These are phyloP conservation scores for Drosophila peninsularis DNA, from an alignment of 2,888 invertebrate genomes.

Conservation along the genomic window DNA sequence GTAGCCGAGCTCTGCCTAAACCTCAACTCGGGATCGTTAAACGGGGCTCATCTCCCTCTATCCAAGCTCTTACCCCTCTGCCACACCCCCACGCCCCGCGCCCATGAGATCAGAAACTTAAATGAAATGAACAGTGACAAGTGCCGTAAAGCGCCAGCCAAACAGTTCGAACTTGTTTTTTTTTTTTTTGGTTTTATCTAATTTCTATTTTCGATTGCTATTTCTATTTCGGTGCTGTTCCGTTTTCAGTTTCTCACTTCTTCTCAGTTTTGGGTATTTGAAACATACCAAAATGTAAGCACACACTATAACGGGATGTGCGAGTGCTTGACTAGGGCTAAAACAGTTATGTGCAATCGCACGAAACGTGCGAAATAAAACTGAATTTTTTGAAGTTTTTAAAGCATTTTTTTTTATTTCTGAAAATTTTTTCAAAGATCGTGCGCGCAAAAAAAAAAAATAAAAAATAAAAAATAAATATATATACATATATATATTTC, in stretches of 20 bases:
- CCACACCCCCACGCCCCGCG: too few species aligned
- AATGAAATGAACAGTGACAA: conserved; percentile 36
- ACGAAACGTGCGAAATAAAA: conserved; percentile 52
- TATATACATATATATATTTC: background rate
- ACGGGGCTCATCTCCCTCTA: conserved; percentile 38
- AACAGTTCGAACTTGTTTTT: conserved; percentile 30
- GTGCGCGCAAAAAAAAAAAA: conserved; percentile 36
- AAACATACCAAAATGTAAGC: conserved; percentile 20
- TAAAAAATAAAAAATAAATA: conserved; percentile 18
- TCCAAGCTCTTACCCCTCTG: background rate
- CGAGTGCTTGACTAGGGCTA: conserved; percentile 5
- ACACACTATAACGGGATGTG: conserved; percentile 15
- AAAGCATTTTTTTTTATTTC: conserved; percentile 4
- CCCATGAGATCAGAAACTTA: conserved; percentile 8
- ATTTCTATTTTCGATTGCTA: conserved; percentile 44
- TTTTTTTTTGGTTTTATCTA: conserved; percentile 23
- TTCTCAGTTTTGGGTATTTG: conserved; percentile 14
- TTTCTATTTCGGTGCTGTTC: conserved; percentile 50
- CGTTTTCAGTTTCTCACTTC: conserved; percentile 24
- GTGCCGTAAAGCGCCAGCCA: conserved; percentile 27
- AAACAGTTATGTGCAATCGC: conserved; percentile 53
- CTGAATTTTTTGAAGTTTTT: background rate
- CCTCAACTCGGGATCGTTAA: conserved; percentile 39
- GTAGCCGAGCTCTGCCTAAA: conserved; percentile 19
- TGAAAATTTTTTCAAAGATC: conserved; percentile 22